phyloP scores from a whole-genome alignment of 2,113 vertebrate species.

The Albula glossodonta region DNA sequence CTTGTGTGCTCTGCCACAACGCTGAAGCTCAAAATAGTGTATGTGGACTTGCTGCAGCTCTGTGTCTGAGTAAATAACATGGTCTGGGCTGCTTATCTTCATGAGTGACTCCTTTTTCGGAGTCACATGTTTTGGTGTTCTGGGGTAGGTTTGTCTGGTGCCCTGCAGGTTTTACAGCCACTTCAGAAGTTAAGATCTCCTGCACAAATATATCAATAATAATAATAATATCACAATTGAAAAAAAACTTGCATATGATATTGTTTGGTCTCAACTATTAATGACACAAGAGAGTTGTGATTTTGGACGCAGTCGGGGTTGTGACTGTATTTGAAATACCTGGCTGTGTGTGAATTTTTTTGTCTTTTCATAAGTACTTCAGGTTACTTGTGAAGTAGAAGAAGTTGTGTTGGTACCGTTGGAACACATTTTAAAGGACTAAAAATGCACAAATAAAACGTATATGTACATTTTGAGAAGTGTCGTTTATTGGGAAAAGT shows the following conservation, averaged over 20 bases:
- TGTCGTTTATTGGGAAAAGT: background rate
- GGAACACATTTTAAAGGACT: no score
- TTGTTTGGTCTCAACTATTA: background rate
- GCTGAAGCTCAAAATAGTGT: no score
- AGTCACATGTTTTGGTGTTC: background rate
- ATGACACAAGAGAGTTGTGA: background rate
- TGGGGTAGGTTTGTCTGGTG: no score
- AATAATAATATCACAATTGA: background rate
- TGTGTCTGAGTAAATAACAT: background rate
- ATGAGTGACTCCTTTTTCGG: slow-evolving; percentile 10
- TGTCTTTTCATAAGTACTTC: background rate
- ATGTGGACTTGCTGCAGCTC: no score
- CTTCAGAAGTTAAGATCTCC: no score
- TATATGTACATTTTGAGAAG: no score
- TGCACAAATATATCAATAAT: slow-evolving; percentile 13
- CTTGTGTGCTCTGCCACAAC: background rate
- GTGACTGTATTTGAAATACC: background rate
- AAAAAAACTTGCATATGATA: background rate
- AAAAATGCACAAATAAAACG: no score
- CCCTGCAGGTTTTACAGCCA: no score
- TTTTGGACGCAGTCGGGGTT: background rate
- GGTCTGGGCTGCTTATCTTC: background rate
- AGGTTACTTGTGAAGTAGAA: background rate
- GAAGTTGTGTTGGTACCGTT: background rate
- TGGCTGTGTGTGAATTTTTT: background rate